Evolutionary conservation across 2,113 vertebrate species (phyloP), one percentile per base, ranked within the genome.

Genomic region (Carettochelys insculpta): DNA sequence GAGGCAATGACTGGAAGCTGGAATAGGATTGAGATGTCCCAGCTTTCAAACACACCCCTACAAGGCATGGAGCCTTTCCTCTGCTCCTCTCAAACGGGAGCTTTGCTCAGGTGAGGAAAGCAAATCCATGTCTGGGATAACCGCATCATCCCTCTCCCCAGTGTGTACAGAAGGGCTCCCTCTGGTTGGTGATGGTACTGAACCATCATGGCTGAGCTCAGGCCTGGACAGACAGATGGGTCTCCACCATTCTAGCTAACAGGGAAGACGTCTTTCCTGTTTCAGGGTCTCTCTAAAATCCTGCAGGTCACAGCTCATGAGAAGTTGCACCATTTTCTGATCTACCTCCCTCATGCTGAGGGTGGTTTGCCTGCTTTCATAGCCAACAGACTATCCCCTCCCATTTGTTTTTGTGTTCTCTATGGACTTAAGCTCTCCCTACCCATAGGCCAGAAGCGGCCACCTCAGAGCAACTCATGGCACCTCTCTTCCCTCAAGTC

Each of bases 1-100:
- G 90, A 94, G 90, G 53, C 89, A 92, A 95, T 89, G 81, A 77
- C 65, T 47, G 53, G 47, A 34, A 12, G 19, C 43, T 24, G 52
- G 43, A 80, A 31, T 5, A 10, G 47, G 31, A 4, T 7, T 47
- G 80, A 68, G 89, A 11, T 8, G 51, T 88, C 61, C 19, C 53
- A 84, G 83, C 81, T 92, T 48, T 53, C 20, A 13, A 1, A 8
- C 31, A 90, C 38, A 78, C 48, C 52, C 50, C 71, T 77, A 81
- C 87, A 84, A 11, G 6, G 31, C 19, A 43, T 47, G 38, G n/a
- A 11, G 65, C 76, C 81, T 61, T 56, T 58, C 75, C 2, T 0
- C 10, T 68, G 0, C 58, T 78, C 45, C 52, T 77, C 51, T 53
- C 78, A 24, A 7, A 0, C 9, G 12, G 1, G 8, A 78, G 77